Evolutionary conservation across 1,140 invertebrate species (phyloP), one percentile per base, ranked within the genome.

Genomic region (Trichoplusia ni): DNA sequence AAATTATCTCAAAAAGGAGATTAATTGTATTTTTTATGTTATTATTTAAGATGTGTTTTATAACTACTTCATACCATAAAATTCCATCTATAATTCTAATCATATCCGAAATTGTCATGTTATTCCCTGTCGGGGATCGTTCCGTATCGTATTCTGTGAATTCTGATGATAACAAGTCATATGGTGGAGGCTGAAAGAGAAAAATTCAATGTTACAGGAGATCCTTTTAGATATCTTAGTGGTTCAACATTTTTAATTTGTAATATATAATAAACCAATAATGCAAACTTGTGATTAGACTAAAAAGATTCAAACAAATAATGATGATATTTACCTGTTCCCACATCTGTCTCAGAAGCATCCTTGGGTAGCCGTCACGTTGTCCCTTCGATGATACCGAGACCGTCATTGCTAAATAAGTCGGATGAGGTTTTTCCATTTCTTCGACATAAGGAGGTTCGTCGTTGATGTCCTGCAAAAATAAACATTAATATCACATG

Each of bases 261-360:
- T 27, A 27, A 27, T n/a, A n/a, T n/a, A n/a, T n/a, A n/a, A n/a
- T n/a, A n/a, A n/a, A n/a, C n/a, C n/a, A n/a, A n/a, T n/a, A n/a
- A n/a, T n/a, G n/a, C n/a, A n/a, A n/a, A n/a, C n/a, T n/a, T n/a
- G n/a, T n/a, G n/a, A n/a, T n/a, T n/a, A n/a, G n/a, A n/a, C n/a
- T n/a, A n/a, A n/a, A n/a, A n/a, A n/a, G n/a, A n/a, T n/a, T n/a
- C n/a, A n/a, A n/a, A n/a, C n/a, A n/a, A n/a, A n/a, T n/a, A n/a
- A n/a, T n/a, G n/a, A n/a, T n/a, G 5, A 27, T 14, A 4, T 47
- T 1, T 72, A 87, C 87, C 81, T 82, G 80, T 56, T 84, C 77
- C 86, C 86, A 89, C 77, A 86, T 82, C 73, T 89, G 80, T 44
- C 75, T 88, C 9, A 89, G 33, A 7, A 79, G 33, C 84, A 89